Percentiles rank a stretch among this genome's conserved stretches.
Conservation (phyloP, 1,140 invertebrate species). For the Asobara japonica region DNA sequence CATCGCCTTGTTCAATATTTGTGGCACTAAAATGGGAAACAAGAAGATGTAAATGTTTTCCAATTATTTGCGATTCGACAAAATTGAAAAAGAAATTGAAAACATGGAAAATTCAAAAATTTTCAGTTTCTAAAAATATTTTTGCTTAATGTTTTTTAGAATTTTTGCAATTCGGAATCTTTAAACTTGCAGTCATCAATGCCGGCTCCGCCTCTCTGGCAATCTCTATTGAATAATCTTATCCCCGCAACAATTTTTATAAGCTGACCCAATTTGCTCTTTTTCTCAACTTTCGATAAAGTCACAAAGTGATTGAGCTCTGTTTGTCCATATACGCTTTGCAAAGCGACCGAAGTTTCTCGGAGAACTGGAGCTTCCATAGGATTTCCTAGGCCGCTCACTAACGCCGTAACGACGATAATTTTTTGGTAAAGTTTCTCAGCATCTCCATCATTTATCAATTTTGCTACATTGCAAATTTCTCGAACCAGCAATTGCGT, state of each 20-base stretch:
- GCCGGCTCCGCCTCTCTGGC: conserved; percentile 72
- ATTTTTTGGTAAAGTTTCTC: conserved; percentile 73
- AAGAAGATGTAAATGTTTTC: background rate
- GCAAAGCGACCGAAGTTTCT: conserved; percentile 73
- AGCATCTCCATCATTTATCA: conserved; percentile 59
- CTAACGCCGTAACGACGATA: conserved; percentile 70
- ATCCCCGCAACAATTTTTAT: conserved; percentile 73
- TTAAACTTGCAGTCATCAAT: conserved; percentile 71
- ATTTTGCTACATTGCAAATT: conserved; percentile 66
- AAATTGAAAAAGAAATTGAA: too few relatives aligned
- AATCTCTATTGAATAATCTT: conserved; percentile 75
- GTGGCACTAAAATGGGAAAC: conserved; percentile 67
- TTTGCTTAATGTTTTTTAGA: background rate
- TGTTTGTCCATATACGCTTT: conserved; percentile 77
- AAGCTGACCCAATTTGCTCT: conserved; percentile 68
- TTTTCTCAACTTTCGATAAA: conserved; percentile 67
- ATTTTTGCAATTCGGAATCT: background rate
- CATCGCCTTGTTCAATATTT: conserved; percentile 69
- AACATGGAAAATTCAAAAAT: too few relatives aligned
- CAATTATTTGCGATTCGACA: background rate
- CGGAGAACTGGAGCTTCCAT: conserved; percentile 63
- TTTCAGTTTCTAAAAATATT: too few relatives aligned
- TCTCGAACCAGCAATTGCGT: conserved; percentile 68
- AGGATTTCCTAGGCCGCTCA: conserved; percentile 74
- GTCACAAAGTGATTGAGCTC: conserved; percentile 75